These are phyloP conservation scores for Phyllopteryx taeniolatus DNA, from an alignment of 2,113 vertebrate genomes.

Conservation along the genomic window DNA sequence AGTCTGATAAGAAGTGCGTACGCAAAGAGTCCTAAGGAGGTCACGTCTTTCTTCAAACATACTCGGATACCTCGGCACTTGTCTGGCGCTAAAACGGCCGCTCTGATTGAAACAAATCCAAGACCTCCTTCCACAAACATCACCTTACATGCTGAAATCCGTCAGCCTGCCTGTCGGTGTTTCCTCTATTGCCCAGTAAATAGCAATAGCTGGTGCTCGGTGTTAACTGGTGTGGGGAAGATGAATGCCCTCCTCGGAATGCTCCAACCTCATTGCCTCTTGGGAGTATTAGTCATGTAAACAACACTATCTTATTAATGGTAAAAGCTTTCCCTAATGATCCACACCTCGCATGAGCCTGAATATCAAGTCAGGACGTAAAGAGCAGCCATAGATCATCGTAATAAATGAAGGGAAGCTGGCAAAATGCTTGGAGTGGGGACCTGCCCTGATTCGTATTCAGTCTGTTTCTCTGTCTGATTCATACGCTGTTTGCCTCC, in stretches of 20 bases:
- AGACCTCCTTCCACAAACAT: conserved; percentile 10
- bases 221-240: conserved; percentile 69
- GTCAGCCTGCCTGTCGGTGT: conserved; percentile 13
- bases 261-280: conserved; percentile 67
- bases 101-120: conserved; percentile 12
- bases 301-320: conserved; percentile 71
- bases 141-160: conserved; percentile 20
- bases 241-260: conserved; percentile 62
- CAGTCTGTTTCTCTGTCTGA: conserved; percentile 59
- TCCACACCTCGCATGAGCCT: conserved; percentile 67
- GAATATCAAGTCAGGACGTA: conserved; percentile 69
- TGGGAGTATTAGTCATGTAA: conserved; percentile 68
- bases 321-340: conserved; percentile 74
- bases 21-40: conserved; percentile 45
- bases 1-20: conserved; percentile 43
- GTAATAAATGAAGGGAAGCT: conserved; percentile 65
- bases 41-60: conserved; percentile 30
- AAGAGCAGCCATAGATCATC: conserved; percentile 70
- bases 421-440: conserved; percentile 51
- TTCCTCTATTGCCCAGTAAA: conserved; percentile 45
- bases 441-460: conserved; percentile 61
- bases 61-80: background rate
- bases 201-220: conserved; percentile 58
- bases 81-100: conserved; percentile 1
- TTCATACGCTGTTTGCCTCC: conserved; percentile 62